Evolutionary conservation across 2,888 invertebrate genomes (phyloP).

Genomic region (Aspidapion aeneum): DNA sequence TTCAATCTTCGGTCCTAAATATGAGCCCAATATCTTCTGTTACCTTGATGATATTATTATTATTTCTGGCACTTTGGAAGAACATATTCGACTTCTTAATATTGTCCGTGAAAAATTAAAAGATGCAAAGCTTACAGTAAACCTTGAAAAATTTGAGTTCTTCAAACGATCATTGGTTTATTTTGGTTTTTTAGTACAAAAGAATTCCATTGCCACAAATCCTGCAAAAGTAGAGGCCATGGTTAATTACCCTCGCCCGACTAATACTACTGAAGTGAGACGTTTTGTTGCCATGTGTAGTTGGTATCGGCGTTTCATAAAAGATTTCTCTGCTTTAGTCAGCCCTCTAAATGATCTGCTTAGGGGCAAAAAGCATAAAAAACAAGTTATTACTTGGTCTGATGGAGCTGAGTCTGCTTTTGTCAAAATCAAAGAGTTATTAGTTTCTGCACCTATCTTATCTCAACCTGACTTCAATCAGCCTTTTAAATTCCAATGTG

Average conservation of each 20-base stretch:
- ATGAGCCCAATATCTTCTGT: constrained; percentile 27
- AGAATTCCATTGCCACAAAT: constrained; percentile 22
- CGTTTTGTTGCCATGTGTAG: constrained; percentile 32
- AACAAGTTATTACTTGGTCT: too few relatives aligned
- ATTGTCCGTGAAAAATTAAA: constrained; percentile 23
- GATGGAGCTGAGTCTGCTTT: constrained; percentile 22
- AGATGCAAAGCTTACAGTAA: constrained; percentile 23
- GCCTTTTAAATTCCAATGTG: constrained; percentile 27
- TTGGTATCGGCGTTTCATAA: constrained; percentile 29
- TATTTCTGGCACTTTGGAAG: constrained; percentile 34
- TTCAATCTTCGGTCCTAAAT: constrained; percentile 26
- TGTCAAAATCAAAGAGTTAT: constrained; percentile 24
- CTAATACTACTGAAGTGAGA: constrained; percentile 31
- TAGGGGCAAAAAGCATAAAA: constrained; percentile 25
- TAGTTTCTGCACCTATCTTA: constrained; percentile 29
- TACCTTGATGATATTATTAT: constrained; percentile 31
- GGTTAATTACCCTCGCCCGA: constrained; percentile 29
- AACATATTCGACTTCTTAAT: constrained; percentile 21
- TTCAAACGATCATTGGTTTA: neutral
- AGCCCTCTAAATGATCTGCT: constrained; percentile 29
- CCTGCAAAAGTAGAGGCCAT: constrained; percentile 29
- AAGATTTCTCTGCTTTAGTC: constrained; percentile 27
- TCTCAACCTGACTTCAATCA: constrained; percentile 26
- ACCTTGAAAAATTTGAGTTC: constrained; percentile 20
- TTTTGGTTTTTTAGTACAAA: constrained; percentile 37